Conservation (phyloP, 2,888 invertebrate species). For the Drosophila mimetica region DNA sequence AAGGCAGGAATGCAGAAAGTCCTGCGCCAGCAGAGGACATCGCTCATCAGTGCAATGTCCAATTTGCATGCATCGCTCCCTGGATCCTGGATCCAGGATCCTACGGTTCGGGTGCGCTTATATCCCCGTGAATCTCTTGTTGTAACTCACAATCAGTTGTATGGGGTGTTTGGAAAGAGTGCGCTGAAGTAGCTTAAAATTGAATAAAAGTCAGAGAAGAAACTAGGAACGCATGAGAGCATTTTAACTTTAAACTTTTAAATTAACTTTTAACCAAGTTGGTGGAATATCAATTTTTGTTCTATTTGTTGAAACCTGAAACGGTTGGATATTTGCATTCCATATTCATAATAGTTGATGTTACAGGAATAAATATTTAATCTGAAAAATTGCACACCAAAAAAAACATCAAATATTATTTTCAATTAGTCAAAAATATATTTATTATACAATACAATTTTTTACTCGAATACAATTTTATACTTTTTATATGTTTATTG, state of each 20-base stretch:
- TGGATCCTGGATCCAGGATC: slow-evolving; percentile 1
- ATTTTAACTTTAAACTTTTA: neutral
- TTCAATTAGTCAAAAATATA: too few species aligned
- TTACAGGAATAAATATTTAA: too few species aligned
- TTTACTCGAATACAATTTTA: too few species aligned
- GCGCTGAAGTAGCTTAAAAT: slow-evolving; percentile 16
- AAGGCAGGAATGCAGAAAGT: slow-evolving; percentile 36
- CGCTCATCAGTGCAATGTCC: slow-evolving; percentile 68
- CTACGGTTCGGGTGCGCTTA: slow-evolving; percentile 4
- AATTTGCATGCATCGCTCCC: slow-evolving; percentile 56
- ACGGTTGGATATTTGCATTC: too few species aligned
- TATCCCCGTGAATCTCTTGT: neutral
- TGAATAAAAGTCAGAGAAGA: slow-evolving; percentile 4
- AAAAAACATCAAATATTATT: too few species aligned
- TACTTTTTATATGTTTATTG: too few species aligned
- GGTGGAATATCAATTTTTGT: too few species aligned
- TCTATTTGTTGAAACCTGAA: too few species aligned
- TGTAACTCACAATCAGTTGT: slow-evolving; percentile 15
- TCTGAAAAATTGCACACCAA: too few species aligned
- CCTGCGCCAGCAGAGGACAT: slow-evolving; percentile 48
- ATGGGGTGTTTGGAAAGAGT: neutral
- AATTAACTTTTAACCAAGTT: too few species aligned
- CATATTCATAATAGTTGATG: too few species aligned
- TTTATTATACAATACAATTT: too few species aligned
- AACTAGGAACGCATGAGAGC: neutral